Conservation (phyloP, 2,113 vertebrate genomes). For the Puma concolor region DNA sequence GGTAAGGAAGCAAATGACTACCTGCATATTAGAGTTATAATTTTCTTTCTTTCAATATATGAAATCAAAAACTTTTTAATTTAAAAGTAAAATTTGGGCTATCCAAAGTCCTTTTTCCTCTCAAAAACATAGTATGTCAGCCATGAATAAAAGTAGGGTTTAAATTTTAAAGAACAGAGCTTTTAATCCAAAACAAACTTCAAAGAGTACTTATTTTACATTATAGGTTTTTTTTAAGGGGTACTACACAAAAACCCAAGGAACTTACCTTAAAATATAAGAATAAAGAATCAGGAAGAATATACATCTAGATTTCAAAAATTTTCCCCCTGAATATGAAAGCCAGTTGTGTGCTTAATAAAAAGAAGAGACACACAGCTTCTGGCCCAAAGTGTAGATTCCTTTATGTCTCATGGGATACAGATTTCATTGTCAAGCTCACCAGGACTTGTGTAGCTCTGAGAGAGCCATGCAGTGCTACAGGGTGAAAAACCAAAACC, state of each 20-base stretch:
- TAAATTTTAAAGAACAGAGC: slow-evolving; percentile 2
- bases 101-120: neutral
- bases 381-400: neutral
- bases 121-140: slow-evolving; percentile 21
- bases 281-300: slow-evolving; percentile 10
- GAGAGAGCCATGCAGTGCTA: neutral
- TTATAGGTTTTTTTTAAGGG: neutral
- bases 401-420: neutral
- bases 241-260: neutral
- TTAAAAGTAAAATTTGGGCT: slow-evolving; percentile 11
- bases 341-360: neutral
- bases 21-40: neutral
- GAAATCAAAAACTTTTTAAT: neutral
- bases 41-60: slow-evolving; percentile 7
- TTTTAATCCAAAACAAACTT: neutral
- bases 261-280: neutral
- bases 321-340: neutral
- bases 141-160: neutral
- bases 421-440: slow-evolving; percentile 10
- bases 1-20: neutral
- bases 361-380: slow-evolving; percentile 3
- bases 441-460: neutral
- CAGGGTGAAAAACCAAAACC: slow-evolving; percentile 43
- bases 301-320: neutral
- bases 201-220: neutral